These are phyloP conservation scores for Nowickia ferox DNA, from an alignment of 2,888 invertebrate species.

Conservation along the genomic window DNA sequence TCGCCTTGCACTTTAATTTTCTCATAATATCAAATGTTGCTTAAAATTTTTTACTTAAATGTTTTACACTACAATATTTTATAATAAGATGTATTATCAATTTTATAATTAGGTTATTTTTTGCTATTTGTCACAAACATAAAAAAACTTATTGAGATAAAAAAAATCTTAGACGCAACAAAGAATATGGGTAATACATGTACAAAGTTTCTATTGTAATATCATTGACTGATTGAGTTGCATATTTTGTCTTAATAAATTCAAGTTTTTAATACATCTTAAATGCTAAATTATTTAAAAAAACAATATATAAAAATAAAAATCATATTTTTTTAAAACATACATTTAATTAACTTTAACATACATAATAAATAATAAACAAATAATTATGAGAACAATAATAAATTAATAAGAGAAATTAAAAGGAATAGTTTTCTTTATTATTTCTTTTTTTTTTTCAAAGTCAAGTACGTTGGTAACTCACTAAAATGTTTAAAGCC, in stretches of 20 bases:
- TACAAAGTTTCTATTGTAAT: conserved; percentile 12
- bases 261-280: conserved; percentile 30
- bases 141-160: not conserved
- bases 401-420: not conserved
- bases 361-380: conserved; percentile 19
- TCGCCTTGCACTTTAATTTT: not conserved
- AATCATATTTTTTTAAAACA: not conserved
- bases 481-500: not conserved
- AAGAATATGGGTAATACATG: not conserved
- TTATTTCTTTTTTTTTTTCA: not conserved
- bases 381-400: conserved; percentile 34
- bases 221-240: not conserved
- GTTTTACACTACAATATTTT: not conserved
- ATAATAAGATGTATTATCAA: not conserved
- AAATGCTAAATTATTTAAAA: not conserved
- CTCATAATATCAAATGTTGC: conserved; percentile 5
- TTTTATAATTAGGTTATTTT: conserved; percentile 8
- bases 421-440: not conserved
- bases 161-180: not conserved
- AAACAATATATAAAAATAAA: not conserved
- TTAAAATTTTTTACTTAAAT: conserved; percentile 23
- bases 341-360: not conserved
- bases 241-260: conserved; percentile 34
- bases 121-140: not conserved
- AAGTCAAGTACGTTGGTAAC: not conserved